Conservation (phyloP, 2,888 invertebrate species). For the Lacanobia wlatinum region DNA sequence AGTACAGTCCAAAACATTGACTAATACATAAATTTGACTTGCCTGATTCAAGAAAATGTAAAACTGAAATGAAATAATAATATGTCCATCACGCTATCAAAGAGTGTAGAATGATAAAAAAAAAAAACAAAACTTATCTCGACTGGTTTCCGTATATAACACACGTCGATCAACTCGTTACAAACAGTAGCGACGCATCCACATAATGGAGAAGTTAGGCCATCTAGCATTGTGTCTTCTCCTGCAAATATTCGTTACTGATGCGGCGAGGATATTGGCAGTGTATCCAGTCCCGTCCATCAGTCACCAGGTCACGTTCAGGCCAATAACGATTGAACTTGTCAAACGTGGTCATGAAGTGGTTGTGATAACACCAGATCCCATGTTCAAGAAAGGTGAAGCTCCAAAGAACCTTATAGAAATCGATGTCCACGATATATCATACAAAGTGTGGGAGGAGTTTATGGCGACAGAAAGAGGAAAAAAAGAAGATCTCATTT, state of each 20-base stretch:
- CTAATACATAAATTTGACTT: too few relatives aligned
- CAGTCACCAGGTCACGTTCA: conserved; percentile 82
- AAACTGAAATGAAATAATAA: not conserved
- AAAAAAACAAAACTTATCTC: too few relatives aligned
- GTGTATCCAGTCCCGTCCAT: conserved; percentile 77
- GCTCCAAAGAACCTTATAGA: conserved; percentile 76
- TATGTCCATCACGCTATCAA: not conserved
- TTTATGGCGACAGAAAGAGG: conserved; percentile 41
- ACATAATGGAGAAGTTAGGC: not conserved
- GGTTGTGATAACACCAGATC: conserved; percentile 79
- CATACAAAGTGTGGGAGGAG: conserved; percentile 60
- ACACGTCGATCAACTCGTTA: too few relatives aligned
- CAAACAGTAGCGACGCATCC: too few relatives aligned
- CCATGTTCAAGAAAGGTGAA: conserved; percentile 70
- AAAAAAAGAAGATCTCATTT: conserved; percentile 38
- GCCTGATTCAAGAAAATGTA: too few relatives aligned
- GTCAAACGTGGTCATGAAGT: conserved; percentile 82
- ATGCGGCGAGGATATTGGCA: conserved; percentile 77
- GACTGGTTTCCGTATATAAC: too few relatives aligned
- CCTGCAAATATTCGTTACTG: conserved; percentile 9
- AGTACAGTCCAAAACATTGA: too few relatives aligned
- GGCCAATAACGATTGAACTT: conserved; percentile 78
- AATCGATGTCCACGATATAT: conserved; percentile 76
- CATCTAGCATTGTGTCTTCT: conserved; percentile 4
- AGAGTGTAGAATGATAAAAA: not conserved